phyloP scores from a whole-genome alignment of 2,113 vertebrate species.

The human (Homo sapiens) region DNA sequence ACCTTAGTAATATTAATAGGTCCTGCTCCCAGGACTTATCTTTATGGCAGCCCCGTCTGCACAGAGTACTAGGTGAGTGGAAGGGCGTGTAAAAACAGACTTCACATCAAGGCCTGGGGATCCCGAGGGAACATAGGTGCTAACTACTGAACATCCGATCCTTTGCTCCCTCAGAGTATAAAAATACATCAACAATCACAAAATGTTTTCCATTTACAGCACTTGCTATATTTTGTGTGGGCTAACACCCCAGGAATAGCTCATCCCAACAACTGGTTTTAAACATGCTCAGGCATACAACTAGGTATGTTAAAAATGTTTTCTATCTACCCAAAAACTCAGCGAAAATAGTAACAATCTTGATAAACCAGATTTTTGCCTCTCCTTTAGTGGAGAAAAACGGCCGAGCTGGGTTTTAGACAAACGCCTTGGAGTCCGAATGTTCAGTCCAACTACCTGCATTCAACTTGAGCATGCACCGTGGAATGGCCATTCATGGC shows the following conservation, averaged over 20 bases:
- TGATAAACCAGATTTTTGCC: background rate
- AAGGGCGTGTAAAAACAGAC: background rate
- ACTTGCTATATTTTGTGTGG: background rate
- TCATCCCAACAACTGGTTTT: background rate
- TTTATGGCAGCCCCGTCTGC: background rate
- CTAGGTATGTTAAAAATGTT: background rate
- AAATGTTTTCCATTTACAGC: background rate
- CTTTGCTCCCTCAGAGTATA: background rate
- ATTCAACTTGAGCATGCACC: too few species aligned
- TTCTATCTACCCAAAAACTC: background rate
- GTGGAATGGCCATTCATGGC: rapidly evolving
- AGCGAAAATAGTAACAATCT: background rate
- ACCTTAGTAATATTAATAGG: background rate
- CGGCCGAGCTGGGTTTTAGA: background rate
- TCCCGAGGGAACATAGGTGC: background rate
- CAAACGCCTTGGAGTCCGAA: background rate
- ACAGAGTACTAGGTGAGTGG: too few species aligned
- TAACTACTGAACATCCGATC: background rate
- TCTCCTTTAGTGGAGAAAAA: background rate
- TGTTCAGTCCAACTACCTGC: rapidly evolving
- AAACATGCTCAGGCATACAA: background rate
- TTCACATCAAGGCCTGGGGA: background rate
- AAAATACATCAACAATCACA: background rate
- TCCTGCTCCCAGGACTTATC: background rate
- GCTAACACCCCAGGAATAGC: background rate